Base-by-base conservation (phyloP, 2,113 vertebrate genomes). In the Esox niger region DNA sequence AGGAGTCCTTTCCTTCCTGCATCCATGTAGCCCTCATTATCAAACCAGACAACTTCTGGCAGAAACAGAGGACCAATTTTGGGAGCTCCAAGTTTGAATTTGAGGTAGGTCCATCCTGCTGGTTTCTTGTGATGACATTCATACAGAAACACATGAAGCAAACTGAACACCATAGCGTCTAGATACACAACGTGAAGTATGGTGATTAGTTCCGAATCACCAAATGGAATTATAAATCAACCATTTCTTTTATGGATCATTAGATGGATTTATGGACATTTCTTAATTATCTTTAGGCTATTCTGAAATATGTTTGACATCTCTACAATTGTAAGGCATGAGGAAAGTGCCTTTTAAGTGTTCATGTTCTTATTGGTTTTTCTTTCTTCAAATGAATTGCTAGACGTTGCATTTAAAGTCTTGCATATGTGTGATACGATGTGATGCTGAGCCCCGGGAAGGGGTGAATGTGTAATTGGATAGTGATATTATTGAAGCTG, bases 1-100 rank as follows among this genome's bases (percentile, higher is more conserved):
- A 99, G 84, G 97, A 99, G 81, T 98, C 95, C 1, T 98, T 99
- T 72, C 96, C 96, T 0, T 94, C 95, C 83, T 98, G 96, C 87
- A 97, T 99, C 84, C 96, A 98, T 79, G 94, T 98, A 66, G 96
- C 96, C 32, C 95, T 99, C 86, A 98, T 98, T 86, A 98, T 99
- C 92, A 99, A 99, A 84, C 97, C 97, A 6, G 96, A 99, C 87
- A 99, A 97, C 91, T 98, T 99, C 88, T 99, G 97, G 97, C 97
- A 98, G 89, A 99, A 99, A 75, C 97, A 98, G 88, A 95, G 96
- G 88, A 99, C 96, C 75, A 98, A 98, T 85, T 98, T 98, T 49
- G 97, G 96, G 90, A 98, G 96, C 87, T 96, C 97, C 32, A 99
- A 98, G 84, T 99, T 98, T 88, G 97, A 99, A 84, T 99, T 99